A percentile compares a stretch with the other conserved stretches of the same genome.
Conservation (phyloP, 2,888 invertebrate species). For the Athripsodes cinereus region DNA sequence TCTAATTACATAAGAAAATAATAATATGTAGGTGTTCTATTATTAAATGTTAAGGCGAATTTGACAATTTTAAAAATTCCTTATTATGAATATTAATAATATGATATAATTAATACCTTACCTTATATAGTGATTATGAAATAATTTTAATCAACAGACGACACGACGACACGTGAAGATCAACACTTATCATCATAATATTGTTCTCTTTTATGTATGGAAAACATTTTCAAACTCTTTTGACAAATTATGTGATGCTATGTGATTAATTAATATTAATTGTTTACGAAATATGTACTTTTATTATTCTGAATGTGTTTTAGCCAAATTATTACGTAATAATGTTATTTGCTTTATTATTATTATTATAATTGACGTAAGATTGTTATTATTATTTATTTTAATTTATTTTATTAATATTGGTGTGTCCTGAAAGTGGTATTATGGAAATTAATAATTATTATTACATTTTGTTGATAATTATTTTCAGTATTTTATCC, state of each 20-base stretch:
- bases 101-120: too few relatives aligned
- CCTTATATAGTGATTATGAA: too few relatives aligned
- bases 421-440: neutral
- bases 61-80: conserved; percentile 25
- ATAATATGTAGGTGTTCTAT: conserved; percentile 2
- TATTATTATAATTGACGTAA: neutral
- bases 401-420: neutral
- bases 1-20: conserved; percentile 23
- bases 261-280: neutral
- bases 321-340: too few relatives aligned
- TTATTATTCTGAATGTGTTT: too few relatives aligned
- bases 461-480: neutral
- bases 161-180: too few relatives aligned
- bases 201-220: too few relatives aligned
- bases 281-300: neutral
- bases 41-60: conserved; percentile 26
- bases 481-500: neutral
- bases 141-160: too few relatives aligned
- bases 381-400: neutral
- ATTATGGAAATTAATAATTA: neutral
- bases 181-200: too few relatives aligned
- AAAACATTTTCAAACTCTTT: neutral
- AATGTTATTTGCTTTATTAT: too few relatives aligned
- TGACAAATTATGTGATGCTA: conserved; percentile 7
- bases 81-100: conserved; percentile 6